Conservation (phyloP, 53 echinoderm and acorn worm species). For the Paelopatides confundens region DNA sequence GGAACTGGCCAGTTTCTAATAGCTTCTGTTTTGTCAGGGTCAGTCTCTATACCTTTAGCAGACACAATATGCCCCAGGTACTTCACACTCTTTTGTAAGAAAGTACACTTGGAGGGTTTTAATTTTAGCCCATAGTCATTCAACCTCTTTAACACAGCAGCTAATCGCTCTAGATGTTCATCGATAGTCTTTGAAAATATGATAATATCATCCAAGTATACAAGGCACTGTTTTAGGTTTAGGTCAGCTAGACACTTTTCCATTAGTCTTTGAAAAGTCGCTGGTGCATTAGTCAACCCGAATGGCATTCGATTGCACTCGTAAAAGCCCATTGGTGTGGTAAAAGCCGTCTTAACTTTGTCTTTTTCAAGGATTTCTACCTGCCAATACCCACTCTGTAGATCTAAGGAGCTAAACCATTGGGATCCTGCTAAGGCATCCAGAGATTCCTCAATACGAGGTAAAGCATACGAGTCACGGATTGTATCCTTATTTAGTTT, state of each 20-base stretch:
- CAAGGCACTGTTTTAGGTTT: constrained; percentile 30
- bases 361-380: neutral
- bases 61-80: constrained; percentile 53
- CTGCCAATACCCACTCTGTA: constrained; percentile 29
- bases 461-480: constrained; percentile 37
- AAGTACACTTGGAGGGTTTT: constrained; percentile 22
- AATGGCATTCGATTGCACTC: constrained; percentile 31
- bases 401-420: constrained; percentile 45
- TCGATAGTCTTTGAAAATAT: constrained; percentile 43
- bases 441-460: neutral
- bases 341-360: neutral
- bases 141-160: neutral
- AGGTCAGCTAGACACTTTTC: constrained; percentile 47
- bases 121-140: constrained; percentile 23
- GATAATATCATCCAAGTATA: constrained; percentile 56
- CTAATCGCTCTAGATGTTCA: constrained; percentile 33
- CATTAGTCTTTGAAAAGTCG: constrained; percentile 30
- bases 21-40: neutral
- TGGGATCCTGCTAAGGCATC: constrained; percentile 34
- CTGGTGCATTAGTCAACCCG: constrained; percentile 3
- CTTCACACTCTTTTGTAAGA: neutral
- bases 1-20: neutral
- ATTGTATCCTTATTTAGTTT: constrained; percentile 22
- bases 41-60: constrained; percentile 13
- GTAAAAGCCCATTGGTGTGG: constrained; percentile 24